phyloP scores from a whole-genome alignment of 2,888 invertebrate species.

The Parelbella ahira region DNA sequence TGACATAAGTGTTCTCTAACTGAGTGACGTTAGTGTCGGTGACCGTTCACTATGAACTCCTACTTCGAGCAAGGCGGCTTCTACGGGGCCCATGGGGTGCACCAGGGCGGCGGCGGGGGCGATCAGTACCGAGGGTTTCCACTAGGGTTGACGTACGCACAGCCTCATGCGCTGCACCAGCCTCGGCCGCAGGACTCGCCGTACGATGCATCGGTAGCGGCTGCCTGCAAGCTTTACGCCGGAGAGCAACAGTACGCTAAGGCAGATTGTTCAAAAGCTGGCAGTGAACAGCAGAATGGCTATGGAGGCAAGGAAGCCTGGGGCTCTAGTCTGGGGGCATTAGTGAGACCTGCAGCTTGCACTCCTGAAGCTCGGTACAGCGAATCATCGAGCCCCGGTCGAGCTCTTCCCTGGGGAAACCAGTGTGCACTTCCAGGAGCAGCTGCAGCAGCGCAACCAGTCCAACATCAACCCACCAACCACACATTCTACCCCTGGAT shows the following conservation, averaged over 20 bases:
- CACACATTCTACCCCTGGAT: constrained; percentile 99
- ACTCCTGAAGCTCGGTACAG: constrained; percentile 94
- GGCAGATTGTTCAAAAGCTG: constrained; percentile 88
- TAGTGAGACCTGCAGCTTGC: constrained; percentile 92
- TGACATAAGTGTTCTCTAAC: constrained; percentile 74
- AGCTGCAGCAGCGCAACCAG: constrained; percentile 89
- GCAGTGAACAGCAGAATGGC: constrained; percentile 83
- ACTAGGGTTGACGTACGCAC: constrained; percentile 91
- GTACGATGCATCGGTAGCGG: constrained; percentile 93
- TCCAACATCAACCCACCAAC: constrained; percentile 93
- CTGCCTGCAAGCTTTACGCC: constrained; percentile 90
- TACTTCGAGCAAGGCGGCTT: constrained; percentile 98
- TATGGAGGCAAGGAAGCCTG: constrained; percentile 86
- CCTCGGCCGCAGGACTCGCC: constrained; percentile 94
- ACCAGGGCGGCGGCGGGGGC: constrained; percentile 87
- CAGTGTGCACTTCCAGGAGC: constrained; percentile 92
- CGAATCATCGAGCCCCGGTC: constrained; percentile 90
- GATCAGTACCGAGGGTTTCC: constrained; percentile 94
- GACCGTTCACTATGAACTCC: constrained; percentile 90
- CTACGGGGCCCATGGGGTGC: constrained; percentile 93
- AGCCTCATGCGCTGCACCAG: constrained; percentile 88
- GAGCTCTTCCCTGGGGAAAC: constrained; percentile 91
- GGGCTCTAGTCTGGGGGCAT: constrained; percentile 84
- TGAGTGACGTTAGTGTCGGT: constrained; percentile 71
- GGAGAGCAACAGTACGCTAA: constrained; percentile 85